A percentile compares a stretch with the other conserved stretches of the same genome.
phyloP scores from a whole-genome alignment of 2,113 vertebrate genomes.

The Marcusenius ussheri region DNA sequence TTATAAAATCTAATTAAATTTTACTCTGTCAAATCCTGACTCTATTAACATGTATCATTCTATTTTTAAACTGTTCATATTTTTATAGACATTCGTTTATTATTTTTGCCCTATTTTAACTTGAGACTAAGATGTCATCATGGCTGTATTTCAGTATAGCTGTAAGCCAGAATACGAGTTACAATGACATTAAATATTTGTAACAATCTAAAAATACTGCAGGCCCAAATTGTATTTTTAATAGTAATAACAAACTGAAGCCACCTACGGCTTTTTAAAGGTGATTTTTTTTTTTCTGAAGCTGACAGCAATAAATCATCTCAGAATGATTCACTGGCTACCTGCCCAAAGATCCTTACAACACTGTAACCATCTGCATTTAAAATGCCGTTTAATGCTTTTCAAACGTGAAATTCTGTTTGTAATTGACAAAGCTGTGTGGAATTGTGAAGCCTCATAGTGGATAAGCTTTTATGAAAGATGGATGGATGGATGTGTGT shows the following conservation, averaged over 20 bases:
- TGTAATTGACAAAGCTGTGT: background rate
- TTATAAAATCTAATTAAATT: background rate
- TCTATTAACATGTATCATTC: background rate
- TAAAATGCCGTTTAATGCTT: background rate
- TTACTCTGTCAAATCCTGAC: too few species aligned
- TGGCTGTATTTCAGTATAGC: background rate
- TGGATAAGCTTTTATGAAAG: background rate
- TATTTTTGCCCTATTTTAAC: background rate
- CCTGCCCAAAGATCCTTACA: background rate
- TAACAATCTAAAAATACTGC: background rate
- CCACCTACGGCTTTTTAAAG: background rate
- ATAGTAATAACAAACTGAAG: background rate
- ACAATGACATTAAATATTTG: background rate
- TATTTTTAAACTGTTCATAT: background rate
- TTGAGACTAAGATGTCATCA: background rate
- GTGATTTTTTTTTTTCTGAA: background rate
- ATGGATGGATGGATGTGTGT: background rate
- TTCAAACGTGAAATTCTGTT: background rate
- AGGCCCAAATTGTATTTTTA: background rate
- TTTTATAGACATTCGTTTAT: background rate
- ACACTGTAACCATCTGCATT: background rate
- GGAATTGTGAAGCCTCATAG: background rate
- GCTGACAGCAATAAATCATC: background rate
- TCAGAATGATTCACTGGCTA: background rate
- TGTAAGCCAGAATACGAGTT: background rate